These are phyloP conservation scores for Apoda limacodes DNA, from an alignment of 2,888 invertebrate genomes.

Conservation along the genomic window DNA sequence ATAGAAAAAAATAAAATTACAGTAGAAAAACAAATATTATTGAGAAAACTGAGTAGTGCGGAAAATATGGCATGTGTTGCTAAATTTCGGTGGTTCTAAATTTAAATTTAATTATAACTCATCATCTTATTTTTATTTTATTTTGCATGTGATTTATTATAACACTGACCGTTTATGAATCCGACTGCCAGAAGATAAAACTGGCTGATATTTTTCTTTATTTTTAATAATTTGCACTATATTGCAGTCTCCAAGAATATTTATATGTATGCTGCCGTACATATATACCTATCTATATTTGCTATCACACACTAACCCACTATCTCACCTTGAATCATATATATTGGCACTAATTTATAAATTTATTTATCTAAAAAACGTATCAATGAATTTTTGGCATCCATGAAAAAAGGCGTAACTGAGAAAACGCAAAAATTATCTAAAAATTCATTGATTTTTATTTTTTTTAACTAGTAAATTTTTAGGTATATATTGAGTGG, in stretches of 20 bases:
- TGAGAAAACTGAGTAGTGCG: slow-evolving; percentile 66
- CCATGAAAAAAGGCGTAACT: too few species aligned
- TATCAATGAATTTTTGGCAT: slow-evolving; percentile 20
- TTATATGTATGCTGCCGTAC: too few species aligned
- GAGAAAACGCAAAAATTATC: too few species aligned
- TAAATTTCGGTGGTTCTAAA: slow-evolving; percentile 46
- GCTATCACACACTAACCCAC: slow-evolving; percentile 43
- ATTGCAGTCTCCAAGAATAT: slow-evolving; percentile 7
- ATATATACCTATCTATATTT: too few species aligned
- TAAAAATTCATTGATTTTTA: too few species aligned
- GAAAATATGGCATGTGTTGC: slow-evolving; percentile 59
- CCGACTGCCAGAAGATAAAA: slow-evolving; percentile 14
- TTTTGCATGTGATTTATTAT: slow-evolving; percentile 28
- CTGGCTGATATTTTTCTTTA: slow-evolving; percentile 14
- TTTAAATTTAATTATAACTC: too few species aligned
- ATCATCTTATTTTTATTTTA: slow-evolving; percentile 29
- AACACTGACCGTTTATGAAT: slow-evolving; percentile 24
- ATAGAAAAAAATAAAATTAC: slow-evolving; percentile 45
- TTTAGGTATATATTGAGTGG: slow-evolving; percentile 65
- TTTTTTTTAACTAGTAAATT: too few species aligned
- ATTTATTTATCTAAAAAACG: slow-evolving; percentile 9
- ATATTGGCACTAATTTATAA: slow-evolving; percentile 24
- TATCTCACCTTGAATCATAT: slow-evolving; percentile 26
- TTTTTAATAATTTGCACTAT: slow-evolving; percentile 1
- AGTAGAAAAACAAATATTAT: slow-evolving; percentile 36